Base-by-base conservation (phyloP, 2,888 invertebrate genomes). In the Julus scanicus region DNA sequence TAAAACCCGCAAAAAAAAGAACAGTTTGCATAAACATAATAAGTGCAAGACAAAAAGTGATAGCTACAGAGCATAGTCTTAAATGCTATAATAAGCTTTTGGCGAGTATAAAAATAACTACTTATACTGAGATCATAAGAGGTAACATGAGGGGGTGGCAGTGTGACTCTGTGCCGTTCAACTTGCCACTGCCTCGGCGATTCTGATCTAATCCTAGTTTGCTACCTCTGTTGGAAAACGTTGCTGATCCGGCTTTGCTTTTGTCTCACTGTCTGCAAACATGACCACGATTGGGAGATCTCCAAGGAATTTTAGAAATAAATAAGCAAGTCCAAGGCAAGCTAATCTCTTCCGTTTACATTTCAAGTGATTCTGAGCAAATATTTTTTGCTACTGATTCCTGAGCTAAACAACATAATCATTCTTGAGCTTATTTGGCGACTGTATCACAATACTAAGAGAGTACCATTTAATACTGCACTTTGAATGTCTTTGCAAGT, bases 131-230 rank as follows among this genome's bases (percentile, higher is more conserved):
- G 80, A 80, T 80, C 80, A 39, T 80, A 4, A 29, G 80, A 80
- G 80, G 80, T 80, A 80, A 80, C 80, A 29, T 80, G 80, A 80
- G 80, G 80, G 53, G 80, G 80, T 80, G 80, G 29, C 80, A 80
- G 80, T 29, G 37, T 29, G 80, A 80, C 80, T 80, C 2, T 2
- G 37, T 80, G 80, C 13, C 80, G 15, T 29, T 80, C 2, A 71
- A 71, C 11, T 29, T 71, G 29, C 71, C 29, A n/a, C n/a, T 71
- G 29, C 71, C 29, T 29, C 9, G 20, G 71, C 29, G 71, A 37
- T 8, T 11, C 8, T 29, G 71, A 29, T 71, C n/a, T 71, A 63
- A 8, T 29, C 20, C 71, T 20, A 71, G 71, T 6, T 80, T 39
- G 15, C 80, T 80, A 71, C 29, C 29, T 53, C 29, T 71, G 11